Evolutionary conservation across 1,140 invertebrate species (phyloP).

Genomic region (Drosophila melanica): DNA sequence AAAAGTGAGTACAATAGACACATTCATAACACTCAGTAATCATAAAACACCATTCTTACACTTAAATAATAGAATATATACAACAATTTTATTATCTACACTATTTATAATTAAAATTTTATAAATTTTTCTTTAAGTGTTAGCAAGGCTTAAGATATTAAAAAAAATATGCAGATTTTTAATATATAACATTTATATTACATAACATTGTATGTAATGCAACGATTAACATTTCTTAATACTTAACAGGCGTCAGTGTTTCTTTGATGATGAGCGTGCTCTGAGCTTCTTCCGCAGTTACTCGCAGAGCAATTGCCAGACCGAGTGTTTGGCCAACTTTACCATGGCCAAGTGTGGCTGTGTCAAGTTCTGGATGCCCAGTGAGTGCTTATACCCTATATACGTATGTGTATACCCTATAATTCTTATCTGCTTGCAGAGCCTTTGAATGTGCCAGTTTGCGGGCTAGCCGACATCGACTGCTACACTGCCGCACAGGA

Average conservation of each 20-base stretch:
- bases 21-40: background rate
- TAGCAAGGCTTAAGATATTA: no score
- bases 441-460: slow-evolving; percentile 64
- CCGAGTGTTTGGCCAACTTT: slow-evolving; percentile 90
- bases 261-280: slow-evolving; percentile 86
- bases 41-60: no score
- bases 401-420: background rate
- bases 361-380: slow-evolving; percentile 88
- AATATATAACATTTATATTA: background rate
- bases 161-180: no score
- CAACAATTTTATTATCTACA: no score
- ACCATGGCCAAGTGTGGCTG: slow-evolving; percentile 88
- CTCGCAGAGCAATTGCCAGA: slow-evolving; percentile 90
- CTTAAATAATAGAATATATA: no score
- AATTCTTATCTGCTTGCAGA: slow-evolving; percentile 38
- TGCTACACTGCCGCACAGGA: slow-evolving; percentile 79
- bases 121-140: no score
- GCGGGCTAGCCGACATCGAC: slow-evolving; percentile 52
- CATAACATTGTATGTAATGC: background rate
- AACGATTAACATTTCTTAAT: background rate
- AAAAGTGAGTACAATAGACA: slow-evolving; percentile 74
- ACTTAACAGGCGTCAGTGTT: slow-evolving; percentile 86
- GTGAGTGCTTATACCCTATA: slow-evolving; percentile 81
- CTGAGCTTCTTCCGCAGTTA: slow-evolving; percentile 88
- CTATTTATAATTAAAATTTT: no score